Evolutionary conservation across 2,888 invertebrate genomes (phyloP).

Genomic region (Mythimna loreyi): DNA sequence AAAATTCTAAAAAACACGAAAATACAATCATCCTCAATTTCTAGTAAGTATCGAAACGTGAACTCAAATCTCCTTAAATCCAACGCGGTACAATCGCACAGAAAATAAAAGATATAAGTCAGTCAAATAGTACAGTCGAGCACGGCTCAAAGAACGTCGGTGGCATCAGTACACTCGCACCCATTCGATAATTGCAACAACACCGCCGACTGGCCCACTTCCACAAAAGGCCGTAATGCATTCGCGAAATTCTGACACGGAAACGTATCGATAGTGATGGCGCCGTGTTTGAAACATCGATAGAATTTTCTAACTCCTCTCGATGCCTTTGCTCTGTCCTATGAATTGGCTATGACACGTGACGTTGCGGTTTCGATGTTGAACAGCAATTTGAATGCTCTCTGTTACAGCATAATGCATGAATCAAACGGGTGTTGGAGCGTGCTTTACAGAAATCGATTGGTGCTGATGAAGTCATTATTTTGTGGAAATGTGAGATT

Average conservation of each 20-base stretch:
- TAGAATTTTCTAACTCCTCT: slow-evolving; percentile 59
- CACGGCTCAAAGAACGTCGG: slow-evolving; percentile 71
- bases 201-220: slow-evolving; percentile 72
- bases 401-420: slow-evolving; percentile 48
- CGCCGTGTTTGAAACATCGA: slow-evolving; percentile 65
- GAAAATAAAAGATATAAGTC: slow-evolving; percentile 61
- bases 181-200: slow-evolving; percentile 76
- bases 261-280: slow-evolving; percentile 68
- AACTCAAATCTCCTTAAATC: slow-evolving; percentile 70
- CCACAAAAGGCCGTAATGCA: slow-evolving; percentile 75
- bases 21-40: slow-evolving; percentile 33
- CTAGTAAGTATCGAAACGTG: slow-evolving; percentile 54
- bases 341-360: slow-evolving; percentile 64
- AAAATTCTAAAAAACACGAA: slow-evolving; percentile 21
- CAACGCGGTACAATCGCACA: slow-evolving; percentile 59
- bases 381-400: slow-evolving; percentile 66
- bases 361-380: slow-evolving; percentile 56
- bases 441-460: slow-evolving; percentile 54
- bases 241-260: slow-evolving; percentile 73
- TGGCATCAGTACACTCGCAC: slow-evolving; percentile 65
- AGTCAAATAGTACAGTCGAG: slow-evolving; percentile 63
- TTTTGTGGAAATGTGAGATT: slow-evolving; percentile 58
- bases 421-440: slow-evolving; percentile 36
- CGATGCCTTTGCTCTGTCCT: slow-evolving; percentile 58
- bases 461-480: slow-evolving; percentile 57